phyloP scores from a whole-genome alignment of 2,888 invertebrate genomes.

The Mylabris sibirica region DNA sequence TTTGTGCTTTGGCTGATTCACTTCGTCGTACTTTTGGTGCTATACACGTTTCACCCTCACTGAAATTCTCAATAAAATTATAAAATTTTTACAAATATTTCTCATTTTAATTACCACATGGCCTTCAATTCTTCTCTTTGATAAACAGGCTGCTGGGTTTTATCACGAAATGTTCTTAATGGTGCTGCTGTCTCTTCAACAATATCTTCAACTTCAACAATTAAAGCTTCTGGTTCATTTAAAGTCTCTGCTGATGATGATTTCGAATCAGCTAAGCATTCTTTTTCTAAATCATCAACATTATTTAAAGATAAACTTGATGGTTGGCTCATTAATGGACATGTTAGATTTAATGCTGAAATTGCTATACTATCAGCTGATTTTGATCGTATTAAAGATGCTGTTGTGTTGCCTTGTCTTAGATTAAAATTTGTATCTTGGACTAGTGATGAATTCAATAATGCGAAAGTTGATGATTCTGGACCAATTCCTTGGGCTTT shows the following conservation, averaged over 20 bases:
- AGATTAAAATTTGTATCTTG: conserved; percentile 43
- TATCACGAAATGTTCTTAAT: conserved; percentile 71
- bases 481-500: conserved; percentile 87
- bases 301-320: conserved; percentile 80
- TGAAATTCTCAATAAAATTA: conserved; percentile 40
- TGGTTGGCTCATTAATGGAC: conserved; percentile 68
- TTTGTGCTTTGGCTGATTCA: conserved; percentile 58
- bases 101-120: conserved; percentile 60
- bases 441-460: conserved; percentile 70
- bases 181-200: conserved; percentile 81
- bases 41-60: conserved; percentile 57
- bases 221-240: conserved; percentile 74
- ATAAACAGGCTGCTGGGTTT: conserved; percentile 79
- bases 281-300: conserved; percentile 71
- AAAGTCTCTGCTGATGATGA: conserved; percentile 47
- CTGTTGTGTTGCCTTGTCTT: conserved; percentile 19
- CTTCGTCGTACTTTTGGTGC: conserved; percentile 57
- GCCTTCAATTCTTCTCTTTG: conserved; percentile 69
- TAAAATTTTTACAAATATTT: neutral
- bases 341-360: conserved; percentile 53
- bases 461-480: conserved; percentile 83
- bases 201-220: conserved; percentile 83
- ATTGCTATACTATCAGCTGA: conserved; percentile 78
- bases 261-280: conserved; percentile 54
- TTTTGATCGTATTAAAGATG: conserved; percentile 72